Percentiles rank a stretch among this genome's conserved stretches.
phyloP scores from a whole-genome alignment of 2,797 vertebrate species.

The Sebastes trivittatus region DNA sequence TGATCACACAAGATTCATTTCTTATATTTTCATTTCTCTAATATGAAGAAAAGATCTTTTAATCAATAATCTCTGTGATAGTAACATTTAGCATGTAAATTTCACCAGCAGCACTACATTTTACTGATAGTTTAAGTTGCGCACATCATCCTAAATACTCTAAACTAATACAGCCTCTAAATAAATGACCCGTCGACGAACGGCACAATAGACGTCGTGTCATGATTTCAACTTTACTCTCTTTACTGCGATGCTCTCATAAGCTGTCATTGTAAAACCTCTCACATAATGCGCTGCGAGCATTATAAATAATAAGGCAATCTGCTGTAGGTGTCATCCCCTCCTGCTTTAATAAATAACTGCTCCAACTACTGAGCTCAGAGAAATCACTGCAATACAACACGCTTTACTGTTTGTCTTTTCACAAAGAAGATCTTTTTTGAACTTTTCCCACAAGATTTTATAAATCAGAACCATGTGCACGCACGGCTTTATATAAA shows the following conservation, averaged over 20 bases:
- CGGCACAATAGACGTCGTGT: not conserved
- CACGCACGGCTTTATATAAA: not conserved
- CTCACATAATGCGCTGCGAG: constrained; percentile 63
- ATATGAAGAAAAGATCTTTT: not conserved
- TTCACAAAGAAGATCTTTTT: constrained; percentile 11
- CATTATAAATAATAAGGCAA: constrained; percentile 81
- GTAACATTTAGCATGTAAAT: not conserved
- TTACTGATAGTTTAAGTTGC: not conserved
- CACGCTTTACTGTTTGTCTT: constrained; percentile 5
- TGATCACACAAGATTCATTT: not conserved
- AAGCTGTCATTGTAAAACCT: constrained; percentile 69
- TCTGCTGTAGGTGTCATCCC: constrained; percentile 73
- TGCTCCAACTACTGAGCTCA: constrained; percentile 46
- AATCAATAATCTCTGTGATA: not conserved
- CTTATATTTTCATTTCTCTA: not conserved
- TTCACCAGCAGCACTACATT: not conserved
- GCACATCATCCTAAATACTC: not conserved
- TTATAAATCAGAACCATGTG: not conserved
- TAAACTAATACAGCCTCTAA: constrained; percentile 1
- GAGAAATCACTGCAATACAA: constrained; percentile 43
- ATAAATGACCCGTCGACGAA: constrained; percentile 36
- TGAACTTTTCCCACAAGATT: not conserved
- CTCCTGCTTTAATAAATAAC: constrained; percentile 73
- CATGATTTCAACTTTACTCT: constrained; percentile 49
- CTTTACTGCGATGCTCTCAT: constrained; percentile 37